Evolutionary conservation across 2,113 vertebrate species (phyloP), one percentile per base, ranked within the genome.

Genomic region (Neogobius melanostomus): DNA sequence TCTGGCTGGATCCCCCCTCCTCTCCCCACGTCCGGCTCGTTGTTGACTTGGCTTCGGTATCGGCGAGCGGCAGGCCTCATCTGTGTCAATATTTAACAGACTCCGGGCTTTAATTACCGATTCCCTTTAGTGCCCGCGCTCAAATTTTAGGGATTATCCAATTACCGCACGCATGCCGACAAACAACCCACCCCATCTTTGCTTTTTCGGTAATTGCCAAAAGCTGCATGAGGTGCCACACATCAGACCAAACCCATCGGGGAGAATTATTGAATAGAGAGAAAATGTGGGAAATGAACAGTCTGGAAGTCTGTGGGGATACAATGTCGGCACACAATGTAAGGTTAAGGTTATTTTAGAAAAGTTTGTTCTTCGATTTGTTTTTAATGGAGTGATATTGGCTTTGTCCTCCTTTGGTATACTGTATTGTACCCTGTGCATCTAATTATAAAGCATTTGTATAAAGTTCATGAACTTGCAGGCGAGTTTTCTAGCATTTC

Each of bases 71-170:
- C 83, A 85, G 85, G 70, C 79, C 75, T 87, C 85, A 82, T 88
- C 88, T 88, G 84, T 85, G 85, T 89, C 85, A 89, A 90, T 89
- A 88, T 90, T 90, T 86, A 84, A 87, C 71, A 79, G 80, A 75
- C 76, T 84, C 83, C 81, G 74, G 64, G 68, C 60, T 89, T 86
- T 89, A 87, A 91, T 89, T 88, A 83, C 87, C 69, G 68, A 87
- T 81, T 87, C 83, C 83, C 79, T 89, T 90, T 90, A 88, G 87
- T 88, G 82, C 80, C 51, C 63, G 71, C 71, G 53, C 71, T 74
- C 81, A 88, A 86, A 88, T 91, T 86, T 84, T 81, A 69, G 87
- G 84, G 87, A 91, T 91, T 88, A 89, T 90, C 86, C 83, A 87
- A 90, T 91, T 89, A 91, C 79, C 0, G 80, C 66, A 53, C 81